phyloP scores from a whole-genome alignment of 2,113 vertebrate species.

The Carettochelys insculpta region DNA sequence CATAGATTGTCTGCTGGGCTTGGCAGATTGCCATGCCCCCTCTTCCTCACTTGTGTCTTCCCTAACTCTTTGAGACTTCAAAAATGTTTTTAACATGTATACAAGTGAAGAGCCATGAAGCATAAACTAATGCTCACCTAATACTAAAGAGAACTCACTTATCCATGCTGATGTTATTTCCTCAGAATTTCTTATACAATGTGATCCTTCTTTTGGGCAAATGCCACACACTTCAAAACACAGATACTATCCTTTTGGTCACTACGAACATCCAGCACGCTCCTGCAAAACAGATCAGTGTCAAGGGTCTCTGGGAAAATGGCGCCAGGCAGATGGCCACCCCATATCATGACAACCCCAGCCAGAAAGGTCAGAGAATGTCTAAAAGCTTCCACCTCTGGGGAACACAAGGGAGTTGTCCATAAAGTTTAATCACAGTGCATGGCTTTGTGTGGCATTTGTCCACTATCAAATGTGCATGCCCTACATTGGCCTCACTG shows the following conservation, averaged over 20 bases:
- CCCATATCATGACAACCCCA: background rate
- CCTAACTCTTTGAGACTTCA: background rate
- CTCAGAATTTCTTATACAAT: background rate
- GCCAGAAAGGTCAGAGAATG: background rate
- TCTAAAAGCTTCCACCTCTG: background rate
- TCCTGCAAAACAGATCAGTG: background rate
- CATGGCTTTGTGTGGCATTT: background rate
- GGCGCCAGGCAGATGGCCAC: background rate
- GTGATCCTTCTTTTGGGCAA: background rate
- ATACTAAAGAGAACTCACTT: background rate
- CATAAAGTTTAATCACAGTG: background rate
- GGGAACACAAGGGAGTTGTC: background rate
- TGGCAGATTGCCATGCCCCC: background rate
- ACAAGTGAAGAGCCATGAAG: background rate
- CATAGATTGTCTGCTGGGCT: background rate
- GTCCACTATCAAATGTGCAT: background rate
- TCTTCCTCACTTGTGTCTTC: background rate
- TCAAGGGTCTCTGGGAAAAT: background rate
- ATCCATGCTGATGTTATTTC: background rate
- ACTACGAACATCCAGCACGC: background rate
- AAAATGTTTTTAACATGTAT: background rate
- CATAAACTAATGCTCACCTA: background rate
- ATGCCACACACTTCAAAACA: no score
- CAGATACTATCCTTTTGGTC: no score
- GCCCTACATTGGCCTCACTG: background rate